Conservation (phyloP, 2,113 vertebrate species). For the Nyctibius bracteatus region DNA sequence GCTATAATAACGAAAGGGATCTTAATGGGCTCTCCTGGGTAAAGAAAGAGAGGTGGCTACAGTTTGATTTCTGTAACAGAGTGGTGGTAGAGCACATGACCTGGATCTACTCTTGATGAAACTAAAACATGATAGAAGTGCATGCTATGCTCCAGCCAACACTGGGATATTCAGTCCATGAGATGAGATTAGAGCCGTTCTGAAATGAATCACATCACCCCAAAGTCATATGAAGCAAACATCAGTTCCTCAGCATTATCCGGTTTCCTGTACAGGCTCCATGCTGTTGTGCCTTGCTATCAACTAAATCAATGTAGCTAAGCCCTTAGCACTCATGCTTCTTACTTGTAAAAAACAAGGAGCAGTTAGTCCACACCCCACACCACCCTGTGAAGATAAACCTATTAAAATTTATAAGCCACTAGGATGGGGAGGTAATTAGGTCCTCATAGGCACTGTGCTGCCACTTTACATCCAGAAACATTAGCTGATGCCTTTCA, state of each 20-base stretch:
- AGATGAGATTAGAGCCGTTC: background rate
- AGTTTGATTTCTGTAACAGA: background rate
- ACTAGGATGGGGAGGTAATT: background rate
- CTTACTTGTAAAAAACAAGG: background rate
- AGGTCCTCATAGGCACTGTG: background rate
- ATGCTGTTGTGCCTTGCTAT: rapidly evolving
- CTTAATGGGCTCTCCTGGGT: background rate
- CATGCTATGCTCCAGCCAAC: background rate
- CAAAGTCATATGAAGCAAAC: background rate
- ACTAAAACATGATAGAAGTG: background rate
- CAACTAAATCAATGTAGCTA: background rate
- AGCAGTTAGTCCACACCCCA: background rate
- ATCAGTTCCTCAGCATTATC: background rate
- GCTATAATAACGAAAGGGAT: background rate
- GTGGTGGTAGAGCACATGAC: background rate
- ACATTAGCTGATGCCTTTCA: rapidly evolving
- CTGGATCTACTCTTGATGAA: background rate
- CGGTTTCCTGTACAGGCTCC: background rate
- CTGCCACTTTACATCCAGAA: background rate
- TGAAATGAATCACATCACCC: background rate
- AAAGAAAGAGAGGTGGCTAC: background rate
- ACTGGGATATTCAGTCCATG: background rate
- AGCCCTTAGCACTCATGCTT: background rate
- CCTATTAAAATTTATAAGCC: background rate
- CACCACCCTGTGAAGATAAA: background rate